These are phyloP conservation scores for Corythornis cristatus DNA, from an alignment of 2,113 vertebrate genomes.

Conservation along the genomic window DNA sequence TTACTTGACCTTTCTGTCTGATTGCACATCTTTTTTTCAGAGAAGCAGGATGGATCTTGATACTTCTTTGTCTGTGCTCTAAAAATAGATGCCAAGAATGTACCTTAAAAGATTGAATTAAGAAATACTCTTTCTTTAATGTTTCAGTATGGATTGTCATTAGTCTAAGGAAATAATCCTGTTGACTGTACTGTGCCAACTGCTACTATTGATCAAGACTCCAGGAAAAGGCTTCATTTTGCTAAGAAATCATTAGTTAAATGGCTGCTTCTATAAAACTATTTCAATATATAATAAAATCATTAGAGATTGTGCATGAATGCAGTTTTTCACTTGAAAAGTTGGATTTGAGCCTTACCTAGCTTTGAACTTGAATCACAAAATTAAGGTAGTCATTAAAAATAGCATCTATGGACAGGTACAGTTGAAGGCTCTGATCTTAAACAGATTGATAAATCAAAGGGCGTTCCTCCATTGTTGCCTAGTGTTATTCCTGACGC, in stretches of 20 bases:
- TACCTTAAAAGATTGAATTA: constrained; percentile 59
- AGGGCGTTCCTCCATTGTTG: background rate
- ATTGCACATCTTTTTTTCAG: constrained; percentile 59
- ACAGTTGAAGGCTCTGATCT: constrained; percentile 25
- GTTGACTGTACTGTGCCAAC: constrained; percentile 46
- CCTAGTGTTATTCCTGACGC: constrained; percentile 79
- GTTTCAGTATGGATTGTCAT: constrained; percentile 52
- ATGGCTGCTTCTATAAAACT: constrained; percentile 21
- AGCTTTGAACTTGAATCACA: constrained; percentile 38
- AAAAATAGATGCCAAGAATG: constrained; percentile 60
- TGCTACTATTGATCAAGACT: constrained; percentile 52
- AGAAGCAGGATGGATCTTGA: constrained; percentile 60
- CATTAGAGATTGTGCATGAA: constrained; percentile 53
- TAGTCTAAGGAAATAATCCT: constrained; percentile 59
- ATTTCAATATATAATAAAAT: constrained; percentile 54
- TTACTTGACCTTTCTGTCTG: constrained; percentile 66
- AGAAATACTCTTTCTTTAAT: constrained; percentile 60
- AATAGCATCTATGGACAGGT: background rate
- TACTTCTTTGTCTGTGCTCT: constrained; percentile 41
- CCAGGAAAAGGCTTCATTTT: constrained; percentile 27
- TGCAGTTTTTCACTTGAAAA: constrained; percentile 38
- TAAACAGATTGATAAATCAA: constrained; percentile 30
- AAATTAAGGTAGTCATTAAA: constrained; percentile 51
- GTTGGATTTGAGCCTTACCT: constrained; percentile 25
- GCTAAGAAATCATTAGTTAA: constrained; percentile 45